A percentile compares a stretch with the other conserved stretches of the same genome.
These are phyloP conservation scores for Noctuana brunneofusca DNA, from an alignment of 2,888 invertebrate genomes.

Conservation along the genomic window DNA sequence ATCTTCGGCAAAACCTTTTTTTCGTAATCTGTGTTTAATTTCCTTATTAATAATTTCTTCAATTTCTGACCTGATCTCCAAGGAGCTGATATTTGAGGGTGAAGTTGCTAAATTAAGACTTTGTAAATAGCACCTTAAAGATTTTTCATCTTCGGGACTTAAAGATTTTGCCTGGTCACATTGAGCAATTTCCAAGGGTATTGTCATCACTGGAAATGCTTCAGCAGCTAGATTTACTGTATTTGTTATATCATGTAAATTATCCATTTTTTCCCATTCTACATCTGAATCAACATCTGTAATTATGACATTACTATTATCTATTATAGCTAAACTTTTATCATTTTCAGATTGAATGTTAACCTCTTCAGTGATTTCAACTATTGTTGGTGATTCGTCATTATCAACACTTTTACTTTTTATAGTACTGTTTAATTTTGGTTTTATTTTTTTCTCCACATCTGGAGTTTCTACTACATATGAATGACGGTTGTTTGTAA, in stretches of 20 bases:
- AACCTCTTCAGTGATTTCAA: conserved; percentile 66
- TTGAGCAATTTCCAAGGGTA: conserved; percentile 69
- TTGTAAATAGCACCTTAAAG: conserved; percentile 80
- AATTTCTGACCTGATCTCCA: conserved; percentile 74
- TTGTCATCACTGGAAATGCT: conserved; percentile 65
- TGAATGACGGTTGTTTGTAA: neutral
- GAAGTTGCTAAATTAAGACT: conserved; percentile 81
- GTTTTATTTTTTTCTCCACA: conserved; percentile 55
- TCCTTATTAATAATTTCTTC: conserved; percentile 73
- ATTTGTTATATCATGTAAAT: conserved; percentile 48
- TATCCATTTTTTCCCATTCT: conserved; percentile 82
- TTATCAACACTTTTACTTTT: conserved; percentile 80
- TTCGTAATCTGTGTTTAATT: conserved; percentile 68
- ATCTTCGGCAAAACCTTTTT: conserved; percentile 70
- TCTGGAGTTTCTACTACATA: conserved; percentile 77
- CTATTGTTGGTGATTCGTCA: conserved; percentile 71
- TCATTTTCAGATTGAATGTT: conserved; percentile 49
- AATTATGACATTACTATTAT: conserved; percentile 79
- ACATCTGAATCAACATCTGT: conserved; percentile 86
- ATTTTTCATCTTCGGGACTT: conserved; percentile 82
- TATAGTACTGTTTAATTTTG: conserved; percentile 56
- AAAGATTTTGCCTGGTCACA: conserved; percentile 70
- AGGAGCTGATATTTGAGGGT: conserved; percentile 61
- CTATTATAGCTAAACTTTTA: conserved; percentile 60
- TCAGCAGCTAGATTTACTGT: conserved; percentile 56